Evolutionary conservation across 2,797 vertebrate species (phyloP).

Genomic region (Delichon dasypus): DNA sequence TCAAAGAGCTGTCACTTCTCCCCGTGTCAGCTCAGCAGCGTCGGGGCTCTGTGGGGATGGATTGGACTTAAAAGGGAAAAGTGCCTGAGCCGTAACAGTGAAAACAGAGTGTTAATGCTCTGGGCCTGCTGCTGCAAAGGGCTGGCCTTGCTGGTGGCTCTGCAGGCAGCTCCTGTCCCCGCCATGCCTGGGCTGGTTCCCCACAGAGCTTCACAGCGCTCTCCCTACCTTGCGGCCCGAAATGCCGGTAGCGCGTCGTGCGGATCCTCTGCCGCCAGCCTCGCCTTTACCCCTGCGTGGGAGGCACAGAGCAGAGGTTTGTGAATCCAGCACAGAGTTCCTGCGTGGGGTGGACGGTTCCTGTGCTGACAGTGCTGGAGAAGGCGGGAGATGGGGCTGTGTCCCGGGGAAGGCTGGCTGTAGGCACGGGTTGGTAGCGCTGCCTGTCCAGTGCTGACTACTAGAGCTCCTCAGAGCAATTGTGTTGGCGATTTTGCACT

Average conservation of each 20-base stretch:
- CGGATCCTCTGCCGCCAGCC: rapidly evolving
- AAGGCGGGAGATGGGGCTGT: background rate
- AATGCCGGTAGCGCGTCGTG: rapidly evolving
- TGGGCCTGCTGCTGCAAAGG: background rate
- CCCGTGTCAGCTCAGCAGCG: rapidly evolving
- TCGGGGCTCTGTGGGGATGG: background rate
- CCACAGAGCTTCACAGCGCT: background rate
- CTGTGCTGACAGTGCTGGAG: background rate
- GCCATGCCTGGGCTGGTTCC: background rate
- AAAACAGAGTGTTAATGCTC: slow-evolving; percentile 31
- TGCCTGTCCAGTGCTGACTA: background rate
- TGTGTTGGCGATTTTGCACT: background rate
- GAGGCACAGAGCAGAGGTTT: background rate
- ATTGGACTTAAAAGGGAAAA: background rate
- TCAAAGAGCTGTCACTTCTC: background rate
- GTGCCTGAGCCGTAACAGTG: background rate
- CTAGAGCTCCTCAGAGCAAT: background rate
- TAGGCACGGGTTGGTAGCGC: rapidly evolving
- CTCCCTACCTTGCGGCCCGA: background rate
- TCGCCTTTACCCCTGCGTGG: rapidly evolving
- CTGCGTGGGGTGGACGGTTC: background rate
- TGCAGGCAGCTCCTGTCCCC: background rate
- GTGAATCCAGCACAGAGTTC: background rate
- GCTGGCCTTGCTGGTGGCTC: background rate
- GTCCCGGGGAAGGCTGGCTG: background rate